A percentile compares a stretch with the other conserved stretches of the same genome.
phyloP scores from a whole-genome alignment of 1,140 invertebrate species.

The Goniozus legneri region DNA sequence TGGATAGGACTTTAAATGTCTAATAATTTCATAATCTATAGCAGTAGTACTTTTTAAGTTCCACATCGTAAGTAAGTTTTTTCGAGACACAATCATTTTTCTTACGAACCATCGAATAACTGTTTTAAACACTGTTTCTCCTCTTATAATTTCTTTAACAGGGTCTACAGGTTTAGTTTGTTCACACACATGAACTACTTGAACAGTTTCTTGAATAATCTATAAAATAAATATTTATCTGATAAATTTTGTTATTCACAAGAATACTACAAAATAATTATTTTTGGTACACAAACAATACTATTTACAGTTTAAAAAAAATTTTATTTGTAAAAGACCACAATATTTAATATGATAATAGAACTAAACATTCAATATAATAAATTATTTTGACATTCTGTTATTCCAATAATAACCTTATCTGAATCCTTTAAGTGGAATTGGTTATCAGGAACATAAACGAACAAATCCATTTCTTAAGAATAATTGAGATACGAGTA shows the following conservation, averaged over 20 bases:
- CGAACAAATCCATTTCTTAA: constrained; percentile 19
- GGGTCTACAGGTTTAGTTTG: constrained; percentile 15
- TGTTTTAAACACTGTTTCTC: constrained; percentile 7
- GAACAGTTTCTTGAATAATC: constrained; percentile 5
- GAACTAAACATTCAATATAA: too few species aligned
- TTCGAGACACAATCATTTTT: constrained; percentile 16
- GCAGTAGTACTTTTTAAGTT: constrained; percentile 36
- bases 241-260: background rate
- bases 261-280: too few species aligned
- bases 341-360: too few species aligned
- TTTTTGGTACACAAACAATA: too few species aligned
- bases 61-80: constrained; percentile 28
- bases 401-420: too few species aligned
- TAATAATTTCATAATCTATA: constrained; percentile 39
- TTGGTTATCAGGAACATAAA: constrained; percentile 12
- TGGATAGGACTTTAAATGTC: constrained; percentile 34
- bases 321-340: too few species aligned
- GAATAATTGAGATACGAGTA: background rate
- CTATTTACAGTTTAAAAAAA: too few species aligned
- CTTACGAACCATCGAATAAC: constrained; percentile 22
- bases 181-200: constrained; percentile 31
- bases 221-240: background rate
- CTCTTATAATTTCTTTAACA: constrained; percentile 13
- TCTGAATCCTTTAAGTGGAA: too few species aligned
- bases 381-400: too few species aligned